Base-by-base conservation (phyloP, 1,140 invertebrate species). In the Panagrolaimus sp. region DNA sequence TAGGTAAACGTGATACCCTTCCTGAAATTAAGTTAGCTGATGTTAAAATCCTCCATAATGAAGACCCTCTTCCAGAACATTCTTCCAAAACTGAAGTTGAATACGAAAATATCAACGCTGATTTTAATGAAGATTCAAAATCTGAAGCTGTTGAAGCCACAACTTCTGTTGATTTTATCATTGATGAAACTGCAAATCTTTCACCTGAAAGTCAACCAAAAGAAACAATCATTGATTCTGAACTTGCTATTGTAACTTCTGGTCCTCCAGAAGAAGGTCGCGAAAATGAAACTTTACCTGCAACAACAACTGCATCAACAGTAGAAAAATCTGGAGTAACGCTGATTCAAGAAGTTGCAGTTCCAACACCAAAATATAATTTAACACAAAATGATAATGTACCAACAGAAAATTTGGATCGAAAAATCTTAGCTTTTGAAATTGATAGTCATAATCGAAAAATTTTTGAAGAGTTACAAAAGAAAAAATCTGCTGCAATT, bases 61-160 rank as follows among this genome's bases (percentile, higher is more conserved):
- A 58, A n/a, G 52, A 58, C 52, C 52, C 52, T 21, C 52, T 58
- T 58, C 52, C 21, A 5, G 52, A 58, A 58, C 2, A 38, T 38
- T 38, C 32, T 38, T 7, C 2, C 7, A 38, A 38, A 38, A 7
- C 32, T 38, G 32, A 38, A 4, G 32, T 38, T 38, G 52, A 58
- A 14, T 58, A 58, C 8, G 52, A 58, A 10, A 58, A 12, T 17
- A 21, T 58, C 10, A 12, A 21, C 14, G 52, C 52, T 6, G 52
- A 58, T 17, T 58, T 58, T 21, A 28, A 58, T 28, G 21, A 26
- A 12, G 52, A 58, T 21, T 12, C 15, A n/a, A 58, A 58, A 24
- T 28, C 17, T 4, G 32, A 38, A 38, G 32, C 32, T 7, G 32
- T 38, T 38, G 52, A 58, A 12, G 15, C 52, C 4, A 21, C 52